Evolutionary conservation across 2,797 vertebrate genomes (phyloP).

Genomic region (Girardinus metallicus): DNA sequence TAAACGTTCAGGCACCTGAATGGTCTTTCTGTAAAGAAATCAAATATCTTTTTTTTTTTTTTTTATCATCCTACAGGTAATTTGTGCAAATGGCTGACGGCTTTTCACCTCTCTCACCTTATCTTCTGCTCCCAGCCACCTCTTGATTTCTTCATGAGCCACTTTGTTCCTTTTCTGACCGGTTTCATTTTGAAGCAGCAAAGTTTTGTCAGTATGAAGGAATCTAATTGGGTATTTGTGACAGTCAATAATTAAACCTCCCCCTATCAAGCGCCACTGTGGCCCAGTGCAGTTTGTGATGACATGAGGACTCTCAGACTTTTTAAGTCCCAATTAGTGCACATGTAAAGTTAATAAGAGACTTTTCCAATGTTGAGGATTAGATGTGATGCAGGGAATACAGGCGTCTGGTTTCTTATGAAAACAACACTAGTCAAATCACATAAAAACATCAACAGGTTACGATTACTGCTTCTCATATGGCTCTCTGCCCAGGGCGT

Average conservation of each 20-base stretch:
- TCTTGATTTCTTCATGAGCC: background rate
- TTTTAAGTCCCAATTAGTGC: conserved; percentile 34
- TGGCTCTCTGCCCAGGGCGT: background rate
- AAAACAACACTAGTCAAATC: background rate
- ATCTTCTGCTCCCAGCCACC: background rate
- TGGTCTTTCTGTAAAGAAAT: background rate
- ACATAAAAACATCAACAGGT: background rate
- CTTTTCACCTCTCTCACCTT: conserved; percentile 5
- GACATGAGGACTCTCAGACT: conserved; percentile 1
- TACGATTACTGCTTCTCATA: background rate
- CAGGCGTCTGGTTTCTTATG: background rate
- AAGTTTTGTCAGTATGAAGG: background rate
- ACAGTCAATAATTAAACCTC: background rate
- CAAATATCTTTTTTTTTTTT: background rate
- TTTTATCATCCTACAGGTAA: background rate
- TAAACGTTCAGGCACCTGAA: background rate
- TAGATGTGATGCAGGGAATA: conserved; percentile 5
- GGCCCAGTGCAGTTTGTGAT: conserved; percentile 5
- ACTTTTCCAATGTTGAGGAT: conserved; percentile 24
- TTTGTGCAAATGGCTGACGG: background rate
- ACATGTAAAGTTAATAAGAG: conserved; percentile 9
- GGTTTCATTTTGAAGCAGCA: background rate
- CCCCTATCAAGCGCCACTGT: background rate
- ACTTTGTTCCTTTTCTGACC: background rate
- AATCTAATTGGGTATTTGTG: background rate